Base-by-base conservation (phyloP, 1,140 invertebrate genomes). In the Phortica variegata region DNA sequence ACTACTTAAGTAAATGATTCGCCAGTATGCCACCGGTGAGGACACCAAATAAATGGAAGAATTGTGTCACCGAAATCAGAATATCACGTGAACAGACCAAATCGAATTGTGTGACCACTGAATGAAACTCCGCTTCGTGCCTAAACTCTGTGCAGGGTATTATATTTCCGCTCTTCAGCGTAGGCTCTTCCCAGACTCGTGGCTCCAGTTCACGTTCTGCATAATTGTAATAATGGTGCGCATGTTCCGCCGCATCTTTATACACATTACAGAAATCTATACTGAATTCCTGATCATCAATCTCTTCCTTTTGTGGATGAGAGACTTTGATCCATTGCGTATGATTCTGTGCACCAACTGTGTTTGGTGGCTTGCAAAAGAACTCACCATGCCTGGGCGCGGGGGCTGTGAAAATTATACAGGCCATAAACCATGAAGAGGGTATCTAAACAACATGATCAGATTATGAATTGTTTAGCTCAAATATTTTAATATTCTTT, bases 361-460 rank as follows among this genome's bases (percentile, higher is more conserved):
- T 50, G 9, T 60, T 34, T 0, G 68, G 73, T 8, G 74, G 74
- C 31, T 74, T 76, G 38, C 74, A 76, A 26, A 73, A 76, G 46
- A 76, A 76, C 39, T 76, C 73, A 9, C 73, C 69, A 20, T 73
- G 71, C 4, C 69, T 48, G 2, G 73, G 71, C 0, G 71, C 71
- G 2, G 73, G 73, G 0, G 73, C 74, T 23, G 74, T 75, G 19
- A 75, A 75, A 34, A 77, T 77, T n/a, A 78, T 73, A 44, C 75
- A 77, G 7, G 77, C 77, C 77, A 78, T 78, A 38, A 78, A 78
- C 77, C 77, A 78, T 4, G 77, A 77, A 1, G 77, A 77, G 1
- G 77, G 77, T 17, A 78, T 78, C 49, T n/a, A n/a, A n/a, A n/a
- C n/a, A n/a, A n/a, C n/a, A n/a, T n/a, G n/a, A n/a, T n/a, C n/a